A percentile compares a stretch with the other conserved stretches of the same genome.
These are phyloP conservation scores for Sisor rabdophorus DNA, from an alignment of 2,113 vertebrate species.

Conservation along the genomic window DNA sequence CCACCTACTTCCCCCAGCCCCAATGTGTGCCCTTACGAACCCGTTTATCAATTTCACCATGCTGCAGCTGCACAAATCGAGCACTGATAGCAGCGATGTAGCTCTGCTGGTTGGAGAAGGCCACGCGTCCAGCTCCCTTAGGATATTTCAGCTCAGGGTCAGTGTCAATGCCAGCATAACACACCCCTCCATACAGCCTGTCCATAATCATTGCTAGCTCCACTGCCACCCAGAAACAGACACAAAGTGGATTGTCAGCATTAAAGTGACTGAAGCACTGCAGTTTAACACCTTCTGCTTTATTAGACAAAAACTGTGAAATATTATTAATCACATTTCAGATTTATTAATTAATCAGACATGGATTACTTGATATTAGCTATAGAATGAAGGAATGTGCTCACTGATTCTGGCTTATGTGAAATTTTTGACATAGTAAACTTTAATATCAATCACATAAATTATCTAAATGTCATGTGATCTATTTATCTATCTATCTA, in stretches of 20 bases:
- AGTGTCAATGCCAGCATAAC: conserved; percentile 97
- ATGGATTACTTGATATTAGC: too few species aligned
- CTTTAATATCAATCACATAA: too few species aligned
- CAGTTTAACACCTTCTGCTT: too few species aligned
- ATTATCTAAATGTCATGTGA: too few species aligned
- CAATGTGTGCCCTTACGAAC: conserved; percentile 68
- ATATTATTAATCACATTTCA: too few species aligned
- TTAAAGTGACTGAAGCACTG: too few species aligned
- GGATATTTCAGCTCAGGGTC: conserved; percentile 98
- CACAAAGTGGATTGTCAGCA: conserved; percentile 1
- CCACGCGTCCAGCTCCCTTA: conserved; percentile 95
- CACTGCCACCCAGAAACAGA: conserved; percentile 67
- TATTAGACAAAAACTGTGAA: too few species aligned
- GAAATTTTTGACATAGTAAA: too few species aligned
- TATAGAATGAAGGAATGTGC: too few species aligned
- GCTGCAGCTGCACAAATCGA: conserved; percentile 99
- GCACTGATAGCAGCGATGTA: conserved; percentile 99
- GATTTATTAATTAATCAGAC: too few species aligned
- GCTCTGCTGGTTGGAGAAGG: conserved; percentile 99
- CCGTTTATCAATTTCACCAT: conserved; percentile 99
- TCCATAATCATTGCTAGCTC: conserved; percentile 99
- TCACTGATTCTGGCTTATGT: too few species aligned
- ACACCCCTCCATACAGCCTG: conserved; percentile 94
- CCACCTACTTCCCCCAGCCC: not conserved
- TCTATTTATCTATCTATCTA: too few species aligned